Percentiles rank a stretch among this genome's conserved stretches.
These are phyloP conservation scores for Oryzaephilus surinamensis DNA, from an alignment of 1,140 invertebrate genomes.

Conservation along the genomic window DNA sequence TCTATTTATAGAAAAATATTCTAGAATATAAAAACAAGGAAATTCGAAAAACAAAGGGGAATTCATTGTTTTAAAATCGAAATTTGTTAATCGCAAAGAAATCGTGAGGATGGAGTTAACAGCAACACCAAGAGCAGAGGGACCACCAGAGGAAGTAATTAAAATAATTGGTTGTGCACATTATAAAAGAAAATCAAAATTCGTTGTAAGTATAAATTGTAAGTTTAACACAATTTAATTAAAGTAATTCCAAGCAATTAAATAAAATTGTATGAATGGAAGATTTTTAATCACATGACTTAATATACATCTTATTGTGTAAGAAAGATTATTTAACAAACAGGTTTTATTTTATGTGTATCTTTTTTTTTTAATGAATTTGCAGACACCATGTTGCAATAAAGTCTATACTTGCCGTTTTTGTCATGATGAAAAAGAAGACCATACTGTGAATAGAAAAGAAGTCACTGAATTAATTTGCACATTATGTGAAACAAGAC, in stretches of 20 bases:
- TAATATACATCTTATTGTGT: no score
- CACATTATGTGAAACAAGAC: slow-evolving; percentile 65
- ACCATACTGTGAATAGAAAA: slow-evolving; percentile 70
- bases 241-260: no score
- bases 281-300: no score
- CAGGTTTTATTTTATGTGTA: not conserved
- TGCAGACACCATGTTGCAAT: slow-evolving; percentile 74
- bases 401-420: slow-evolving; percentile 80
- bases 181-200: slow-evolving; percentile 70
- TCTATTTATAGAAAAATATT: no score
- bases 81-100: no score
- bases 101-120: slow-evolving; percentile 17
- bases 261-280: no score
- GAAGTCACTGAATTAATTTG: slow-evolving; percentile 73
- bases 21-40: no score
- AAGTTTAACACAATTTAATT: no score
- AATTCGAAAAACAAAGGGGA: no score
- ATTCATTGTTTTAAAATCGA: no score
- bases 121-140: slow-evolving; percentile 28
- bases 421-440: slow-evolving; percentile 79
- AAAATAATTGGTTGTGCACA: slow-evolving; percentile 59
- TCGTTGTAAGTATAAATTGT: slow-evolving; percentile 52
- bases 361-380: not conserved
- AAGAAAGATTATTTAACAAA: not conserved
- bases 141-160: slow-evolving; percentile 28